Base-by-base conservation (phyloP, 2,888 invertebrate species). In the Myathropa florea region DNA sequence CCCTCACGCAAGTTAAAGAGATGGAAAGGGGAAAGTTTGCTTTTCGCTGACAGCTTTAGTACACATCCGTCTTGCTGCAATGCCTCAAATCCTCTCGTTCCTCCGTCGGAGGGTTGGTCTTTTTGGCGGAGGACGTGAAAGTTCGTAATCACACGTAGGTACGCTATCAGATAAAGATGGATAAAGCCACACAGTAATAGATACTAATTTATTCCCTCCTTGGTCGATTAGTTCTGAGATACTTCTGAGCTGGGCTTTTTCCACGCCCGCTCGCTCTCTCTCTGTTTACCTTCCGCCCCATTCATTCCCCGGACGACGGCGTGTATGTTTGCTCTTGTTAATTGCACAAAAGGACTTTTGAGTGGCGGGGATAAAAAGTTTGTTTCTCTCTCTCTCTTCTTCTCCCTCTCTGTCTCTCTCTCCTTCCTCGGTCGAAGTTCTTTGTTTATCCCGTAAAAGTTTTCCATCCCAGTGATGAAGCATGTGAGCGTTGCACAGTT, bases 181-280 rank as follows among this genome's bases (percentile, higher is more conserved):
- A 46, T 46, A 18, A 18, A 6, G 4, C 18, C 46, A 46, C 33
- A 12, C 2, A 12, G 33, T 33, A 33, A 33, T 10, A 3, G 24
- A 24, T 14, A 23, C 72, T 80, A 73, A 81, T 75, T 75, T 70
- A 73, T 81, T 81, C 75, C 14, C 24, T 59, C 63, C 65, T 24
- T 83, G 73, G 86, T 79, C 86, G 86, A 86, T 79, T 83, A 75
- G 79, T 83, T 83, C 75, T 53, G 75, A 78, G 67, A 83, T 83
- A 75, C 70, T 78, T 83, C 70, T 61, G 26, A 71, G 71, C 36
- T 46, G 23, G n/a, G 3, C n/a, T 4, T 33, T 28, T 21, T 61
- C 33, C 33, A 33, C 33, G 4, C 2, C 10, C 33, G 9, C 7
- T 33, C 33, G 33, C 33, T 59, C 73, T 9, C 46, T 30, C 26